Evolutionary conservation across 2,797 vertebrate species (phyloP).

Genomic region (Melanotaenia nigrans): DNA sequence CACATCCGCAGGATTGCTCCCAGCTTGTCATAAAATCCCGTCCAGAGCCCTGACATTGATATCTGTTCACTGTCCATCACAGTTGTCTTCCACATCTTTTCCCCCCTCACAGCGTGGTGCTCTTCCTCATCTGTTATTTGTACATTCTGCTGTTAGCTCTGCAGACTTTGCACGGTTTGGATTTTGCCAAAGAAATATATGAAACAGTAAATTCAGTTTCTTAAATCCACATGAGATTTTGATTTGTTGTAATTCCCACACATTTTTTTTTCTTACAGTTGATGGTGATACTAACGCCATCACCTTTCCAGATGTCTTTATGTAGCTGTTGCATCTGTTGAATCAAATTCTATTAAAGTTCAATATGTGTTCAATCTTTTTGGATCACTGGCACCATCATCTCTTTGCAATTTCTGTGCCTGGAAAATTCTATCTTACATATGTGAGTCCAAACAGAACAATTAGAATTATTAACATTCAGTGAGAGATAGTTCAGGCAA

Average conservation of each 20-base stretch:
- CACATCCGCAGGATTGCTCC: constrained; percentile 34
- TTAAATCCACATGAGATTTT: neutral
- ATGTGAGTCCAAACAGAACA: neutral
- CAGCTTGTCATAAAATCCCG: constrained; percentile 37
- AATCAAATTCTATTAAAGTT: neutral
- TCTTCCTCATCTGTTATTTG: constrained; percentile 41
- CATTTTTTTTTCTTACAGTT: too few species aligned
- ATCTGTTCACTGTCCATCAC: constrained; percentile 57
- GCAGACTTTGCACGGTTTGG: constrained; percentile 24
- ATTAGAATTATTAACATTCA: neutral
- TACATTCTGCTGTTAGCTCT: constrained; percentile 10
- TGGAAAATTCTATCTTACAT: neutral
- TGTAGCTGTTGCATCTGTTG: neutral
- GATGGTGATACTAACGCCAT: too few species aligned
- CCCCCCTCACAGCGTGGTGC: constrained; percentile 13
- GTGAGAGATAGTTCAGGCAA: neutral
- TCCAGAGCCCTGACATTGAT: constrained; percentile 38
- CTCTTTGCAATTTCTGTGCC: neutral
- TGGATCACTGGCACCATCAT: neutral
- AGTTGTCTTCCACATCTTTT: constrained; percentile 29
- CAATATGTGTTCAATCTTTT: neutral
- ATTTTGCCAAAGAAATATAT: constrained; percentile 36
- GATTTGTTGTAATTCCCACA: neutral
- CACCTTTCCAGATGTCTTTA: neutral
- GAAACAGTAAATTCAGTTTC: neutral